Percentiles rank a stretch among this genome's conserved stretches.
phyloP scores from a whole-genome alignment of 2,797 vertebrate species.

The Scarus forsteni region DNA sequence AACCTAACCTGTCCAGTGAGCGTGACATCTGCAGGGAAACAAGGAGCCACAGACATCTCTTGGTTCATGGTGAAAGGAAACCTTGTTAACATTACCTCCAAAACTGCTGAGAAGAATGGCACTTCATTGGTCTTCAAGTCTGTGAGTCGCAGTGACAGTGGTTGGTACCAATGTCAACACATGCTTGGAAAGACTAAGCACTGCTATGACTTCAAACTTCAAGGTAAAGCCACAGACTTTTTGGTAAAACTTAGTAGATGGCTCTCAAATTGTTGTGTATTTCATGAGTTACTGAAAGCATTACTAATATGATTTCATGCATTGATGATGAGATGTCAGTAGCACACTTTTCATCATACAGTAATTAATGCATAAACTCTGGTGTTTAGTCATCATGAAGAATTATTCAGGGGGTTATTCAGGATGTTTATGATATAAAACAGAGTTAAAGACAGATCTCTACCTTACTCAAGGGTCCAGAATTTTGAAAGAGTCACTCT shows the following conservation, averaged over 20 bases:
- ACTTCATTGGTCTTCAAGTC: constrained; percentile 28
- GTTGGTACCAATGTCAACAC: constrained; percentile 68
- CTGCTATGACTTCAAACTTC: constrained; percentile 57
- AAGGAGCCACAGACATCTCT: constrained; percentile 7
- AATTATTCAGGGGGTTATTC: too few species aligned
- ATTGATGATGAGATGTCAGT: too few species aligned
- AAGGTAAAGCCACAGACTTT: constrained; percentile 45
- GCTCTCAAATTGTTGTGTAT: too few species aligned
- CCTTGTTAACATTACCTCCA: neutral
- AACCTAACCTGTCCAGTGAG: constrained; percentile 44
- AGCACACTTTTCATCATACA: too few species aligned
- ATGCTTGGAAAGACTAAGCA: neutral
- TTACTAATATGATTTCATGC: too few species aligned
- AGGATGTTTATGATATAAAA: too few species aligned
- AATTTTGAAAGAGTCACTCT: too few species aligned
- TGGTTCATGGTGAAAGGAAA: constrained; percentile 45
- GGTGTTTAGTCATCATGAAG: too few species aligned
- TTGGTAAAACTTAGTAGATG: neutral
- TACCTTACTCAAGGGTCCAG: too few species aligned
- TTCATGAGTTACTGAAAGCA: too few species aligned
- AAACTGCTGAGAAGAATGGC: neutral
- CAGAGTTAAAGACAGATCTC: too few species aligned
- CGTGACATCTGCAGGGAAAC: neutral
- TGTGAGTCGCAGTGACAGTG: constrained; percentile 12
- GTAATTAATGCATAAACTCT: too few species aligned